phyloP scores from a whole-genome alignment of 2,797 vertebrate genomes.

The Columba guinea region DNA sequence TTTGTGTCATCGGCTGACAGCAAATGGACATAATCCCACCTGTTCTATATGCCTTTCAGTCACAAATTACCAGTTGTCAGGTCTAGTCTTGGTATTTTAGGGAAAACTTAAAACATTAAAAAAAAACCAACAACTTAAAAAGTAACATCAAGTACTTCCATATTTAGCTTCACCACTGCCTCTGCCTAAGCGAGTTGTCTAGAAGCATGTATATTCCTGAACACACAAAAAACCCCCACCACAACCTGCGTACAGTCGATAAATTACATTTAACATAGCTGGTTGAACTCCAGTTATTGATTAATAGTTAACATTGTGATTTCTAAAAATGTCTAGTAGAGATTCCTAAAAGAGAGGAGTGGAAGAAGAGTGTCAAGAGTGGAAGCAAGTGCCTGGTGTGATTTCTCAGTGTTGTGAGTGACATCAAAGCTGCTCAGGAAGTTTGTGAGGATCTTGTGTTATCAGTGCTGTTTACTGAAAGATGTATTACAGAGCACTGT shows the following conservation, averaged over 20 bases:
- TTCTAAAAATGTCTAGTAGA: background rate
- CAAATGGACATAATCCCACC: background rate
- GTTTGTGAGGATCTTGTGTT: background rate
- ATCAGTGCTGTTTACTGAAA: background rate
- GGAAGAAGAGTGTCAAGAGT: background rate
- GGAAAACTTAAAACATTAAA: background rate
- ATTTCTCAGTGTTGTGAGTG: background rate
- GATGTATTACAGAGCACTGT: background rate
- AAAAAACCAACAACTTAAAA: background rate
- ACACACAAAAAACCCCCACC: background rate
- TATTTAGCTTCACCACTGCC: background rate
- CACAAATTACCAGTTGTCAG: background rate
- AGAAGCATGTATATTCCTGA: background rate
- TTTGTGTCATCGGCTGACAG: background rate
- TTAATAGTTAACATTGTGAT: background rate
- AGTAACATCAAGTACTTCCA: background rate
- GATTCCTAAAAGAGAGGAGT: background rate
- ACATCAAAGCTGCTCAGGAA: background rate
- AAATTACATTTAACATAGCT: background rate
- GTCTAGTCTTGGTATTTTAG: background rate
- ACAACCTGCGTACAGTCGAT: background rate
- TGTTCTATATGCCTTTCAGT: background rate
- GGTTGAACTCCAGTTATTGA: background rate
- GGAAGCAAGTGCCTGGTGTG: background rate
- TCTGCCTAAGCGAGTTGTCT: background rate